These are phyloP conservation scores for Syngnathus typhle DNA, from an alignment of 2,113 vertebrate genomes.

Conservation along the genomic window DNA sequence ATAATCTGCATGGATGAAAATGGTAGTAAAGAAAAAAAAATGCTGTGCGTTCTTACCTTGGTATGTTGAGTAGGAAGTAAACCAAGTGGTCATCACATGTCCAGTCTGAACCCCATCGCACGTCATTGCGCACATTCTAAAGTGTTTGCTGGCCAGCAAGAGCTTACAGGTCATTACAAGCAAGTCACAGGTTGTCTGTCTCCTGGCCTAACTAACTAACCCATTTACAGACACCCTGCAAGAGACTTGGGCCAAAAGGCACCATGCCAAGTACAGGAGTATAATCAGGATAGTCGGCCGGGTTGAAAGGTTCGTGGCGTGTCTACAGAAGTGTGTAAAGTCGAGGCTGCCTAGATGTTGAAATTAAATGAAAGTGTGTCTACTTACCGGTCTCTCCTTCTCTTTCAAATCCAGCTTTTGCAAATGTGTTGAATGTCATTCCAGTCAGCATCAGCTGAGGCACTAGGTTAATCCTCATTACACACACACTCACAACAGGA, in stretches of 20 bases:
- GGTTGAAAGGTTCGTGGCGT: too few relatives aligned
- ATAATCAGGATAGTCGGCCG: conserved; percentile 1
- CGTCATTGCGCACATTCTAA: conserved; percentile 27
- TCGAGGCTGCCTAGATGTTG: not conserved
- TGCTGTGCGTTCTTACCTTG: conserved; percentile 43
- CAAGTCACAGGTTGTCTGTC: conserved; percentile 20
- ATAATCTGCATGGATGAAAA: not conserved
- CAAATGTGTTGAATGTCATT: conserved; percentile 46
- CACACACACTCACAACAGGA: conserved; percentile 10
- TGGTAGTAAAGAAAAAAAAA: not conserved
- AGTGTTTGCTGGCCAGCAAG: conserved; percentile 2
- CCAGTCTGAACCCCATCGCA: conserved; percentile 48
- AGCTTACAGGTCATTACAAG: conserved; percentile 19
- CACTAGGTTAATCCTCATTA: conserved; percentile 62
- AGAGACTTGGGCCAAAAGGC: conserved; percentile 31
- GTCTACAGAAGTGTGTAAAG: too few relatives aligned
- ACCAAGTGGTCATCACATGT: conserved; percentile 30
- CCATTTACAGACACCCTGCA: conserved; percentile 37
- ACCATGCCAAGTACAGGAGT: conserved; percentile 34
- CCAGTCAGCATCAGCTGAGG: conserved; percentile 63
- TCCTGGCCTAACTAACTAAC: conserved; percentile 33
- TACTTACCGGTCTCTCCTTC: conserved; percentile 13
- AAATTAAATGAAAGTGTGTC: conserved; percentile 10
- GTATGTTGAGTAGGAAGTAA: conserved; percentile 16
- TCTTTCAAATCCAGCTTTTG: conserved; percentile 26